Base-by-base conservation (phyloP, 1,140 invertebrate genomes). In the Lethrus apterus region DNA sequence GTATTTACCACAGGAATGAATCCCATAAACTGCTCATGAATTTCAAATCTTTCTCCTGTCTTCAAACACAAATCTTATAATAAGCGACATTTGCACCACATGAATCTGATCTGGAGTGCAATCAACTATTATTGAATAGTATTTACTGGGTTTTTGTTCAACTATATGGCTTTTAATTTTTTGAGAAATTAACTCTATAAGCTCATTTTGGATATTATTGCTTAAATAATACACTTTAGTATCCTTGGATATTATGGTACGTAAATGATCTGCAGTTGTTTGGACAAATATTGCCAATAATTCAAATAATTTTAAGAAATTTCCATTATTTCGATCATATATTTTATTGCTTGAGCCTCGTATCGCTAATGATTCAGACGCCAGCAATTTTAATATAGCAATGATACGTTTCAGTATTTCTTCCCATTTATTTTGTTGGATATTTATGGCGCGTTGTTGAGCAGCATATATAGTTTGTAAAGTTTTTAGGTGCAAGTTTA, bases 251-350 rank as follows among this genome's bases (percentile, higher is more conserved):
- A 30, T n/a, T 3, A 48, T 33, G 42, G 34, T 41, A 9, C 38
- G 26, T n/a, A 42, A 19, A 19, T 42, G 26, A 13, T 48, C 24
- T 29, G 14, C 24, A 34, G 38, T 52, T 38, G 44, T 42, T 13
- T 46, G 19, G 29, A 48, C 46, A 44, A 48, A 52, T 44, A 19
- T 11, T 15, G 42, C 3, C 21, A 53, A 19, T 7, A 50, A 18
- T 29, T 53, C 34, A n/a, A 53, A 26, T 41, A 31, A n/a, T 44
- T 42, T 50, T 40, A 53, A 32, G 17, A 53, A 50, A 33, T 50
- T 53, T 18, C 43, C 51, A 15, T 53, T 52, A 49, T 48, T 44
- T 32, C 38, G 29, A 15, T 48, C 40, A 21, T 44, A 49, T 2
- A 47, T 20, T 14, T 33, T 35, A 11, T 48, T 18, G 21, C 29